Conservation (phyloP, 2,797 vertebrate species). For the Linurgus olivaceus region DNA sequence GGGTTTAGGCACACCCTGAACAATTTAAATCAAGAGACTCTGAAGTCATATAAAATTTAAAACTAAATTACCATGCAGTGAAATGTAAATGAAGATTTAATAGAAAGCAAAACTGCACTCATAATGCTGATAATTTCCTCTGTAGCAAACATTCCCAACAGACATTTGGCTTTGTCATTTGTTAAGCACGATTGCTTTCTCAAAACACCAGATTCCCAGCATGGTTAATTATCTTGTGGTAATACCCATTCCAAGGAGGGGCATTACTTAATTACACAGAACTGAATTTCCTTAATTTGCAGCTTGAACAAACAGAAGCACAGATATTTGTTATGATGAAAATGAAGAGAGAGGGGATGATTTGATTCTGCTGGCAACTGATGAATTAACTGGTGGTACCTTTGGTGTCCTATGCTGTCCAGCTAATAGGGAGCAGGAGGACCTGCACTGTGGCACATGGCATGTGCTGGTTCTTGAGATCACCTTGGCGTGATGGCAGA, state of each 20-base stretch:
- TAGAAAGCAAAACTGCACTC: conserved; percentile 40
- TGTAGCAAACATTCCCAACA: not conserved
- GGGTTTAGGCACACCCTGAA: not conserved
- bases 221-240: conserved; percentile 29
- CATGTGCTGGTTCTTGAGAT: not conserved
- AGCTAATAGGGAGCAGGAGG: not conserved
- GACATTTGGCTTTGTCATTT: conserved; percentile 32
- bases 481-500: not conserved
- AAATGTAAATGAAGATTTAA: conserved; percentile 51
- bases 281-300: conserved; percentile 9
- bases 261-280: conserved; percentile 41
- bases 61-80: conserved; percentile 30
- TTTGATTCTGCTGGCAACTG: not conserved
- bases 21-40: not conserved
- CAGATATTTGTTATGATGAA: not conserved
- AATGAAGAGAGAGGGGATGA: not conserved
- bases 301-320: conserved; percentile 18
- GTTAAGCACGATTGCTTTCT: conserved; percentile 36
- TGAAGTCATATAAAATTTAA: not conserved
- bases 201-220: conserved; percentile 21
- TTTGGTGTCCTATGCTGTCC: not conserved
- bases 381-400: not conserved
- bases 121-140: conserved; percentile 17
- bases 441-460: not conserved
- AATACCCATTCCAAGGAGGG: conserved; percentile 32